Conservation (phyloP, 2,113 vertebrate species). For the Patagioenas fasciata region DNA sequence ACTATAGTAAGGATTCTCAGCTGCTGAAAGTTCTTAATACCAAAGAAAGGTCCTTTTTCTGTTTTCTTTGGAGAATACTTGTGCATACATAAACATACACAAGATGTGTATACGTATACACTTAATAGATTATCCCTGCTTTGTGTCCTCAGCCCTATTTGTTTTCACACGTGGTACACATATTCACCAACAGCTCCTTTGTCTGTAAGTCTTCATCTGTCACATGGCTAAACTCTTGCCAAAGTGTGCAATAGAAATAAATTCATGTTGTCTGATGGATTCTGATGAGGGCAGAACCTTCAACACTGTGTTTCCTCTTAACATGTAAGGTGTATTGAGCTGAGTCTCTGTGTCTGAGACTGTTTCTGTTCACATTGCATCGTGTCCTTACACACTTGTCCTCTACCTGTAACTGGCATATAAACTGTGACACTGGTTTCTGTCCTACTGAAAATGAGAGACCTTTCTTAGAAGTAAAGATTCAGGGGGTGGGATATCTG, state of each 20-base stretch:
- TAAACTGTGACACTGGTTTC: neutral
- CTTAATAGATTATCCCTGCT: neutral
- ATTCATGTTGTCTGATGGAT: neutral
- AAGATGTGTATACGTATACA: neutral
- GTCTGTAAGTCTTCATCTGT: neutral
- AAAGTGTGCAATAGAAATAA: neutral
- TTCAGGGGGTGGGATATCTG: neutral
- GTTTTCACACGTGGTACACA: neutral
- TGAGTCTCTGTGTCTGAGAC: neutral
- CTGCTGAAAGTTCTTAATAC: neutral
- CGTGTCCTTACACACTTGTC: neutral
- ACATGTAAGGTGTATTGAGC: neutral
- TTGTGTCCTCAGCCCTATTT: neutral
- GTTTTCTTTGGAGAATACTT: neutral
- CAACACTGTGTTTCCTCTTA: neutral
- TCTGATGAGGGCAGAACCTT: neutral
- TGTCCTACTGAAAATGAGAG: neutral
- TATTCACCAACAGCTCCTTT: neutral
- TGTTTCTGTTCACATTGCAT: neutral
- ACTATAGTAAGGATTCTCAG: neutral
- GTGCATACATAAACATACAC: neutral
- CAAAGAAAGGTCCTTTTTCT: neutral
- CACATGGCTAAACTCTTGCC: neutral
- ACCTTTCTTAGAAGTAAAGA: neutral
- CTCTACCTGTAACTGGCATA: neutral